A percentile compares a stretch with the other conserved stretches of the same genome.
phyloP scores from a whole-genome alignment of 2,113 vertebrate species.

The Machaerirhynchus nigripectus region DNA sequence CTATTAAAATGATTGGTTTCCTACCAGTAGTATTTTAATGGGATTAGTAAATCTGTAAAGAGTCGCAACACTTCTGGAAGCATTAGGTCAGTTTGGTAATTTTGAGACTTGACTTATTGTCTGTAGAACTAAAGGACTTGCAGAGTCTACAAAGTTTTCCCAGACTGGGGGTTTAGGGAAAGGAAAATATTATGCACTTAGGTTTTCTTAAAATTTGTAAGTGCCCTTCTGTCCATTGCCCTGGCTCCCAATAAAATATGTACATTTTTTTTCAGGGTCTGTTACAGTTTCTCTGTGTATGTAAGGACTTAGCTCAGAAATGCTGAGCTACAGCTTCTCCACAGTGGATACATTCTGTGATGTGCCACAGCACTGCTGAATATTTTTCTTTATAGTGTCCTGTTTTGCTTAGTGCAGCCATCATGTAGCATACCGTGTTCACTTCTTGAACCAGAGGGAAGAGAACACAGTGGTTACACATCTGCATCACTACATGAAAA shows the following conservation, averaged over 20 bases:
- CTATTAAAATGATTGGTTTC: conserved; percentile 22
- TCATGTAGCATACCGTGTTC: neutral
- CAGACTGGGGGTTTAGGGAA: neutral
- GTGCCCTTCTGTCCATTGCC: neutral
- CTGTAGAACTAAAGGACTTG: neutral
- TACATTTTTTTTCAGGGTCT: neutral
- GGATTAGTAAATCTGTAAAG: neutral
- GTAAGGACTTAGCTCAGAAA: neutral
- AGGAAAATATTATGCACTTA: neutral
- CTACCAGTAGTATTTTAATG: conserved; percentile 20
- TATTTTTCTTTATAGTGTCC: neutral
- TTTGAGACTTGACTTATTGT: neutral
- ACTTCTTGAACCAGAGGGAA: neutral
- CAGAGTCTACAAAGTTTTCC: neutral
- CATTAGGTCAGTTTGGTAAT: neutral
- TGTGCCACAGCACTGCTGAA: neutral
- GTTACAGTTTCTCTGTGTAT: neutral
- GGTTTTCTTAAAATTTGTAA: neutral
- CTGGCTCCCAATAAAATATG: neutral
- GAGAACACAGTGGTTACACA: neutral
- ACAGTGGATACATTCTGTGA: neutral
- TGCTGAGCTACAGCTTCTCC: neutral
- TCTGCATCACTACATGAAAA: neutral
- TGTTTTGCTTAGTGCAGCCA: neutral
- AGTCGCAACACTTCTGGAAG: neutral